phyloP scores from a whole-genome alignment of 2,113 vertebrate genomes.

The Dasyornis broadbenti region DNA sequence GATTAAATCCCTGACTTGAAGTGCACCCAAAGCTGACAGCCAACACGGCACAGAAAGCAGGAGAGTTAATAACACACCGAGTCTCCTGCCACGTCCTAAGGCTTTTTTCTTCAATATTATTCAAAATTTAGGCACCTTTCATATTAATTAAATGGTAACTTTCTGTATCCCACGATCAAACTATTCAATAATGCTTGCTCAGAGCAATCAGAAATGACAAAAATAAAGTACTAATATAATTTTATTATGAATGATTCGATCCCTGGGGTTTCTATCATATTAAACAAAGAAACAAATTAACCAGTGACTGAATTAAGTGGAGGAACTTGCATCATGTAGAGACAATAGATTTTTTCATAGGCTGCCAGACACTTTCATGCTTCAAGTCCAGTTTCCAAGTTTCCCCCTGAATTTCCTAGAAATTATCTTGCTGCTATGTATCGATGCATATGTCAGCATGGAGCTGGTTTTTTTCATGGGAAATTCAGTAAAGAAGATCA shows the following conservation, averaged over 20 bases:
- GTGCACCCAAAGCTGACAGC: slow-evolving; percentile 9
- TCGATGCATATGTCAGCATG: neutral
- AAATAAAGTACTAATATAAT: slow-evolving; percentile 64
- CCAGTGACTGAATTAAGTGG: slow-evolving; percentile 55
- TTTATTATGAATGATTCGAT: slow-evolving; percentile 62
- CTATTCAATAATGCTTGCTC: slow-evolving; percentile 54
- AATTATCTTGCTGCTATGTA: neutral
- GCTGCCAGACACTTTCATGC: neutral
- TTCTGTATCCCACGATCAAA: slow-evolving; percentile 50
- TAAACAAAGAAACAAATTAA: slow-evolving; percentile 68
- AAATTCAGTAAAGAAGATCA: neutral
- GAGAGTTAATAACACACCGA: slow-evolving; percentile 32
- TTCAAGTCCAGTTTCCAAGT: slow-evolving; percentile 3
- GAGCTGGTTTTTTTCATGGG: neutral
- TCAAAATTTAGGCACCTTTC: slow-evolving; percentile 58
- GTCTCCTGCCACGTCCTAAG: slow-evolving; percentile 28
- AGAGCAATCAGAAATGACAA: slow-evolving; percentile 58
- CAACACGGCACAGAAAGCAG: neutral
- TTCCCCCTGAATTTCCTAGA: neutral
- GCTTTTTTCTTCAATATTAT: slow-evolving; percentile 50
- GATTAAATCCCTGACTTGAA: neutral
- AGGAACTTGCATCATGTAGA: slow-evolving; percentile 36
- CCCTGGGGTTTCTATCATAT: slow-evolving; percentile 64
- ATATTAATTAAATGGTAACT: slow-evolving; percentile 65
- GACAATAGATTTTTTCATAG: slow-evolving; percentile 35